Evolutionary conservation across 1,140 invertebrate species (phyloP).

Genomic region (Apolygus lucorum): DNA sequence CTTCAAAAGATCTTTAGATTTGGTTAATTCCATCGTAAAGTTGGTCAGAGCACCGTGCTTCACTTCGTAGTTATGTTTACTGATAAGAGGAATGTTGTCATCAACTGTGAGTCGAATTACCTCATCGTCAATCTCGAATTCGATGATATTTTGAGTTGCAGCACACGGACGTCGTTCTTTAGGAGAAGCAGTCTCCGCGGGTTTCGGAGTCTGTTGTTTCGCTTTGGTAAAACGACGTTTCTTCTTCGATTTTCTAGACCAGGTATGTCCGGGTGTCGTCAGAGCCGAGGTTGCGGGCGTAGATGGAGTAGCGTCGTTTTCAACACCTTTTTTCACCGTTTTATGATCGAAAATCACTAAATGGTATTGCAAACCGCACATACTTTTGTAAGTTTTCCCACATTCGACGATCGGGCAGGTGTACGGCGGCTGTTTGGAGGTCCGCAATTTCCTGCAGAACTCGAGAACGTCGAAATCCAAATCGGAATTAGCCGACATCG

Average conservation of each 20-base stretch:
- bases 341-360: constrained; percentile 75
- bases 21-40: constrained; percentile 26
- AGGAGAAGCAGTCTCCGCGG: background rate
- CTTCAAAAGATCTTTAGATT: constrained; percentile 38
- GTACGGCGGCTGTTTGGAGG: constrained; percentile 70
- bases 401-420: constrained; percentile 74
- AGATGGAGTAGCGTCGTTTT: background rate
- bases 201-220: background rate
- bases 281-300: background rate
- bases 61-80: constrained; percentile 51
- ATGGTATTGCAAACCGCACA: constrained; percentile 76
- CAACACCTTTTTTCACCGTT: constrained; percentile 34
- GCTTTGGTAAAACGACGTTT: constrained; percentile 3
- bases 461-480: constrained; percentile 74
- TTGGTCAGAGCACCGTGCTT: background rate
- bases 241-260: constrained; percentile 9
- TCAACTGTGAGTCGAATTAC: constrained; percentile 50
- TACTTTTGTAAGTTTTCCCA: constrained; percentile 74
- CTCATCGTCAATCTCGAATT: constrained; percentile 73
- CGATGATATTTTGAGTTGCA: constrained; percentile 59
- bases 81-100: constrained; percentile 50
- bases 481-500: too few relatives aligned
- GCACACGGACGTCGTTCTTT: background rate
- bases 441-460: constrained; percentile 70
- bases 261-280: background rate